Base-by-base conservation (phyloP, 1,140 invertebrate genomes). In the Drosophila aff. region DNA sequence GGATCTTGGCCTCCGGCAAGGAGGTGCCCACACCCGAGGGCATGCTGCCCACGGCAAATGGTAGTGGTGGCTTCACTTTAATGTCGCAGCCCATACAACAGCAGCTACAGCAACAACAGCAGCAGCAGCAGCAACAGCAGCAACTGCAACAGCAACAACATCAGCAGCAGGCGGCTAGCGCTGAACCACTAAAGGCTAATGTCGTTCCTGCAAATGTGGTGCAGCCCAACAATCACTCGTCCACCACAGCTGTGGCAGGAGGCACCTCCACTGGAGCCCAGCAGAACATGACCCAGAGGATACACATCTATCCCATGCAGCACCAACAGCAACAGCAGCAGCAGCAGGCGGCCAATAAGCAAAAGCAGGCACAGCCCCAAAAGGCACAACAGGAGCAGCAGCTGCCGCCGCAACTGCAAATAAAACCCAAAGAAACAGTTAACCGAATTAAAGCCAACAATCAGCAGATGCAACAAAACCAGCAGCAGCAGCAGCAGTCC, bases 1-100 rank as follows among this genome's bases (percentile, higher is more conserved):
- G 95, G 74, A 95, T 95, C 62, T 82, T 95, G 58, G 93, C 95
- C 5, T 93, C 94, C 0, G 95, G 95, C 21, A 95, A 95, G 93
- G 91, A 95, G 61, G 93, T 95, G 65, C 94, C 95, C 9, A 95
- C 95, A 15, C 93, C 94, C 21, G 93, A 93, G 60, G 82, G 68
- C 9, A 82, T 91, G 66, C 43, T 92, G 9, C 76, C 89, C 1
- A 81, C 82, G 13, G 53, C 83, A 7, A 91, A 83, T 43, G 84
- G 80, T 23, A 79, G 11, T 40, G 67, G 47, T 38, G 67, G 69
- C 31, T 87, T 92, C 31, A 82, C 71, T 1, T 38, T 91, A 33
- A 71, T 85, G 52, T 66, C 90, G 8, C 93, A 90, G 63, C 79
- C 76, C 28, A 85, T 93, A 41, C 85, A 86, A 7, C 46, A 47